Evolutionary conservation across 2,888 invertebrate species (phyloP).

Genomic region (Pediacus dermestoides): DNA sequence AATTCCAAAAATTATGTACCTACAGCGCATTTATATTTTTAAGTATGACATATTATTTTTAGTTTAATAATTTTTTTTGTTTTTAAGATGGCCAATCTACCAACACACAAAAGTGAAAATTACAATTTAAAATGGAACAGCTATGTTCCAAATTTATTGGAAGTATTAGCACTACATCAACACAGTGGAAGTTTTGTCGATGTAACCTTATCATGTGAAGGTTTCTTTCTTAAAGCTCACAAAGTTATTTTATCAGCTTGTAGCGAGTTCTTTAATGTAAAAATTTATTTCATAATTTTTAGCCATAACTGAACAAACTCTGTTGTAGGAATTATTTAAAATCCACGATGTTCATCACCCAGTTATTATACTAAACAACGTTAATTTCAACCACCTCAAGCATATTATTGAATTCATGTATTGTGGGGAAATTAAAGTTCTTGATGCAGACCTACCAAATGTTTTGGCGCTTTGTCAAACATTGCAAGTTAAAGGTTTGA

Average conservation of each 20-base stretch:
- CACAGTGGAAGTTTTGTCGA: slow-evolving; percentile 49
- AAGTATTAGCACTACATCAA: slow-evolving; percentile 50
- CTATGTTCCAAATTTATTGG: slow-evolving; percentile 50
- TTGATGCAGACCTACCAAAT: slow-evolving; percentile 48
- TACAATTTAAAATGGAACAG: slow-evolving; percentile 54
- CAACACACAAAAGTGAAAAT: slow-evolving; percentile 21
- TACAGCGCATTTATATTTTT: no score
- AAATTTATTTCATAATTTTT: slow-evolving; percentile 1
- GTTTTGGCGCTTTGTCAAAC: slow-evolving; percentile 49
- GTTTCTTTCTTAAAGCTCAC: slow-evolving; percentile 51
- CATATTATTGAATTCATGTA: slow-evolving; percentile 53
- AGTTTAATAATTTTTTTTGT: no score
- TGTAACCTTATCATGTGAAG: slow-evolving; percentile 52
- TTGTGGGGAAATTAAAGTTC: slow-evolving; percentile 51
- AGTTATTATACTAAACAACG: slow-evolving; percentile 50
- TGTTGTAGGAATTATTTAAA: slow-evolving; percentile 47
- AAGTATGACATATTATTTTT: no score
- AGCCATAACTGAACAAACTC: slow-evolving; percentile 3
- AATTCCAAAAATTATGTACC: no score
- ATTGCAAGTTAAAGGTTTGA: slow-evolving; percentile 52
- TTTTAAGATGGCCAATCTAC: no score
- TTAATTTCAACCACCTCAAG: slow-evolving; percentile 47
- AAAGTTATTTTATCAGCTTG: slow-evolving; percentile 53
- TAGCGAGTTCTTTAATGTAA: slow-evolving; percentile 51
- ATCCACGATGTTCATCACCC: slow-evolving; percentile 47